Conservation (phyloP, 2,888 invertebrate genomes). For the Corbicula japonica region DNA sequence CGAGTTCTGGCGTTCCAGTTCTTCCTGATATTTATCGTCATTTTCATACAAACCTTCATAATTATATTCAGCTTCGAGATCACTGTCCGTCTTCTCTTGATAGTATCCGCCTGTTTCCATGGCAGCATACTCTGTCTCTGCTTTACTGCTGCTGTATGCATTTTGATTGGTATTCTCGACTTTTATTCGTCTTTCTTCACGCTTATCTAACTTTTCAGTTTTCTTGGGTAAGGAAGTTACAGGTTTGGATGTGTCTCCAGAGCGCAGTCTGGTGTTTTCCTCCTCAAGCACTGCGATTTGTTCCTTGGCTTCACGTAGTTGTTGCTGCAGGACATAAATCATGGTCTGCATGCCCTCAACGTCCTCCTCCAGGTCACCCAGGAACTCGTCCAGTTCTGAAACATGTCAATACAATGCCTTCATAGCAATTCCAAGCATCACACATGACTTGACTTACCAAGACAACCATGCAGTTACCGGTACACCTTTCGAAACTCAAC, state of each 20-base stretch:
- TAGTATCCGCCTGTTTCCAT: constrained; percentile 57
- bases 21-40: constrained; percentile 61
- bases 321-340: constrained; percentile 96
- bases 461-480: neutral
- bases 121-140: constrained; percentile 45
- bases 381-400: constrained; percentile 96
- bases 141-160: constrained; percentile 13
- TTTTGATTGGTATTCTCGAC: constrained; percentile 37
- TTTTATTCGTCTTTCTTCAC: constrained; percentile 28
- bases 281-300: constrained; percentile 90
- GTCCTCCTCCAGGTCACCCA: constrained; percentile 98
- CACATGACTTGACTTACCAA: neutral
- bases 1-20: constrained; percentile 41
- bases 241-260: constrained; percentile 25
- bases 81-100: constrained; percentile 60
- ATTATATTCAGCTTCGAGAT: constrained; percentile 59
- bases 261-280: constrained; percentile 84
- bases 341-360: constrained; percentile 99
- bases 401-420: constrained; percentile 45
- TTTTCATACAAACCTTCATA: constrained; percentile 65
- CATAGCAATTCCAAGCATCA: neutral
- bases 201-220: constrained; percentile 34
- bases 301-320: constrained; percentile 94
- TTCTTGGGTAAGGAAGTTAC: constrained; percentile 46
- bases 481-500: too few species aligned